phyloP scores from a whole-genome alignment of 2,113 vertebrate species.

The Gnathonemus echidnorhynchus region DNA sequence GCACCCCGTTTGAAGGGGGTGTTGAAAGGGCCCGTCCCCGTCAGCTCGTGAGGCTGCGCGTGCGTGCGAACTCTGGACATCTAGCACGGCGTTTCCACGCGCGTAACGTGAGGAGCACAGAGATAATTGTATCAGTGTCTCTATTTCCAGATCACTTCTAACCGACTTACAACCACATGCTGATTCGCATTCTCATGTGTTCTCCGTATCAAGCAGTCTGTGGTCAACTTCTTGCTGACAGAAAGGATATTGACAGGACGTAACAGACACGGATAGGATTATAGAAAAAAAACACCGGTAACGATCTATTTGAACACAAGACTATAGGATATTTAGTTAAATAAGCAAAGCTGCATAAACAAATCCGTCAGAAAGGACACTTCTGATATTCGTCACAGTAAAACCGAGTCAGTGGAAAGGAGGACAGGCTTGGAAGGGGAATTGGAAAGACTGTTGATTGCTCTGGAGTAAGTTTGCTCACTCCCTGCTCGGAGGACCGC shows the following conservation, averaged over 20 bases:
- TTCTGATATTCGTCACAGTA: neutral
- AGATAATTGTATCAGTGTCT: neutral
- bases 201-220: neutral
- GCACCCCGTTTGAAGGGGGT: neutral
- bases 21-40: neutral
- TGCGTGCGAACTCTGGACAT: neutral
- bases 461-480: neutral
- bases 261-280: constrained; percentile 1
- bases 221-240: neutral
- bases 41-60: neutral
- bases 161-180: neutral
- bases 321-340: neutral
- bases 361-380: neutral
- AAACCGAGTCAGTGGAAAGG: neutral
- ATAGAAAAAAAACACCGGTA: neutral
- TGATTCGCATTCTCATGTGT: neutral
- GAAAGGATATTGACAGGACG: neutral
- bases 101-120: neutral
- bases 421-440: neutral
- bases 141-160: neutral
- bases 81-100: neutral
- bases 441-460: neutral
- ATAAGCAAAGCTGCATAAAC: neutral
- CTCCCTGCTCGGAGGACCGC: constrained; percentile 47
- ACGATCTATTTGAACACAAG: constrained; percentile 2